phyloP scores from a whole-genome alignment of 2,888 invertebrate species.

The Lithophane semibrunnea region DNA sequence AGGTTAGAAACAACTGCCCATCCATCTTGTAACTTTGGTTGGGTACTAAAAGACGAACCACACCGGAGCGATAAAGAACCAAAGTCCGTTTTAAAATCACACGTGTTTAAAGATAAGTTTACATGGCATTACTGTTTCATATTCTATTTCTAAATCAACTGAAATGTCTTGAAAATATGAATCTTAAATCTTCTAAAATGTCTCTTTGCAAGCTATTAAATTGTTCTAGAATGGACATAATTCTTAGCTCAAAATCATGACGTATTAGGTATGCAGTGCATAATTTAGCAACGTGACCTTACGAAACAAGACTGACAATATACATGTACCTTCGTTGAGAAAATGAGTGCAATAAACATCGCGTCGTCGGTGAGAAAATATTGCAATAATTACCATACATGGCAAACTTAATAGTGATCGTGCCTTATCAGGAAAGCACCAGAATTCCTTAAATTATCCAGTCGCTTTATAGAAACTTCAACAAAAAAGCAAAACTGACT shows the following conservation, averaged over 20 bases:
- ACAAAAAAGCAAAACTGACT: neutral
- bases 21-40: neutral
- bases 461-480: neutral
- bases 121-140: neutral
- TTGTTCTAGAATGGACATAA: neutral
- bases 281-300: neutral
- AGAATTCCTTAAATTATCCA: neutral
- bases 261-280: too few relatives aligned
- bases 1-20: neutral
- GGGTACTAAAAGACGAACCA: neutral
- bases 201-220: neutral
- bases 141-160: slow-evolving; percentile 5
- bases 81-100: slow-evolving; percentile 21
- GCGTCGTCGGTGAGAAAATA: neutral
- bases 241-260: neutral
- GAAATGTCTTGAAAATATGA: neutral
- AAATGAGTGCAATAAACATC: neutral
- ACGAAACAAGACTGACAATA: neutral
- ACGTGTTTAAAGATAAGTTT: slow-evolving; percentile 23
- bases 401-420: slow-evolving; percentile 2
- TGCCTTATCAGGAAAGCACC: slow-evolving; percentile 3
- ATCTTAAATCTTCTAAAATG: slow-evolving; percentile 8
- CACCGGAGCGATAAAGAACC: slow-evolving; percentile 3
- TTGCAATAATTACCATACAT: neutral
- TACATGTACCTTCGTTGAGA: neutral